phyloP scores from a whole-genome alignment of 2,888 invertebrate genomes.

The Acanthosepion lycidas region DNA sequence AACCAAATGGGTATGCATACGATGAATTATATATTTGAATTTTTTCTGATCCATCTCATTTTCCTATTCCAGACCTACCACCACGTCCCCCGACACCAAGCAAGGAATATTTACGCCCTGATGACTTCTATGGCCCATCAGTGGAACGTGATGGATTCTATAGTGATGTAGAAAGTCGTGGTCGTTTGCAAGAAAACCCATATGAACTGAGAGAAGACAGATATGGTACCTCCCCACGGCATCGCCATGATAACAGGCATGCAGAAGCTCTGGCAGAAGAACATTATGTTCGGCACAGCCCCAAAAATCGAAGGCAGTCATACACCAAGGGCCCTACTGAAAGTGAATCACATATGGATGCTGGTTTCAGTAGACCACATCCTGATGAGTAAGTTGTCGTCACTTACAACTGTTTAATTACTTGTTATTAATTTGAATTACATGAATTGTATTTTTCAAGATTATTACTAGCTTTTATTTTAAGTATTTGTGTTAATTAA shows the following conservation, averaged over 20 bases:
- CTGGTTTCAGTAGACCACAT: constrained; percentile 53
- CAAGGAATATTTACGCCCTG: constrained; percentile 55
- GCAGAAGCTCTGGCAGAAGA: not conserved
- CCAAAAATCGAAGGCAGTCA: constrained; percentile 46
- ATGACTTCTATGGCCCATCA: constrained; percentile 53
- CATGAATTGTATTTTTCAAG: too few relatives aligned
- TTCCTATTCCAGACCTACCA: not conserved
- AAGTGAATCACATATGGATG: constrained; percentile 49
- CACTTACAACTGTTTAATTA: not conserved
- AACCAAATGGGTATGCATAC: too few relatives aligned
- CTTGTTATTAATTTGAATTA: not conserved
- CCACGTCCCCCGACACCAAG: constrained; percentile 50
- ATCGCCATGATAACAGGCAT: constrained; percentile 42
- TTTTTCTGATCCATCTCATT: not conserved
- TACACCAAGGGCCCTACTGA: not conserved
- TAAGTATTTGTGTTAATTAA: too few relatives aligned
- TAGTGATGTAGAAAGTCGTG: constrained; percentile 55
- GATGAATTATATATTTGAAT: too few relatives aligned
- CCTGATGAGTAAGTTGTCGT: constrained; percentile 60
- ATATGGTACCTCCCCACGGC: constrained; percentile 47
- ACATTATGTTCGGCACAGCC: constrained; percentile 47
- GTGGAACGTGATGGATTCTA: constrained; percentile 60
- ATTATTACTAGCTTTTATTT: too few relatives aligned
- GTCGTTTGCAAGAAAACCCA: constrained; percentile 39
- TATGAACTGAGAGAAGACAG: constrained; percentile 52